These are phyloP conservation scores for Sebastes kiyomatsui DNA, from an alignment of 2,797 vertebrate genomes.

Conservation along the genomic window DNA sequence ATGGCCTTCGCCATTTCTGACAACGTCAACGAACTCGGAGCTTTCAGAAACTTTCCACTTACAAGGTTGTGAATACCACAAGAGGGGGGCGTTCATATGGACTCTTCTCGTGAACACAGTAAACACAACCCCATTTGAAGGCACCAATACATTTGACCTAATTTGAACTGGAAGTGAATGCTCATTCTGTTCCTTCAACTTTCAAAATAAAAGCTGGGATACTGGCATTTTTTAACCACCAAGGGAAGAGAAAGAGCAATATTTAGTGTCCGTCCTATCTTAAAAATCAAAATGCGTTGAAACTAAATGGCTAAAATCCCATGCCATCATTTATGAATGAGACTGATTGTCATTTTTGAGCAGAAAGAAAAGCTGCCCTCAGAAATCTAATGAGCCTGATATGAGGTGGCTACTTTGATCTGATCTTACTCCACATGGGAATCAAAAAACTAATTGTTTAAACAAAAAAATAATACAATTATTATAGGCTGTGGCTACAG, in stretches of 20 bases:
- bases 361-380: neutral
- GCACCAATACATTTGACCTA: neutral
- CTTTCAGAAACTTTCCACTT: too few relatives aligned
- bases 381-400: neutral
- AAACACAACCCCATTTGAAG: too few relatives aligned
- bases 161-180: neutral
- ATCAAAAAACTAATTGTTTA: neutral
- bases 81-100: too few relatives aligned
- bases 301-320: neutral
- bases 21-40: too few relatives aligned
- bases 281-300: neutral
- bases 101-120: too few relatives aligned
- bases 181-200: neutral
- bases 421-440: neutral
- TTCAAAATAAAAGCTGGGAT: neutral
- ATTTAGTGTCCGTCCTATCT: neutral
- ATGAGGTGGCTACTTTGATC: neutral
- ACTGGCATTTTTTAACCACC: neutral
- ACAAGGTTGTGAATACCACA: too few relatives aligned
- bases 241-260: neutral
- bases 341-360: neutral
- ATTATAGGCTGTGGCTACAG: neutral
- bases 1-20: too few relatives aligned
- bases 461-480: neutral
- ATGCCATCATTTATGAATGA: neutral